Evolutionary conservation across 1,140 invertebrate genomes (phyloP).

Genomic region (Achatina immaculata): DNA sequence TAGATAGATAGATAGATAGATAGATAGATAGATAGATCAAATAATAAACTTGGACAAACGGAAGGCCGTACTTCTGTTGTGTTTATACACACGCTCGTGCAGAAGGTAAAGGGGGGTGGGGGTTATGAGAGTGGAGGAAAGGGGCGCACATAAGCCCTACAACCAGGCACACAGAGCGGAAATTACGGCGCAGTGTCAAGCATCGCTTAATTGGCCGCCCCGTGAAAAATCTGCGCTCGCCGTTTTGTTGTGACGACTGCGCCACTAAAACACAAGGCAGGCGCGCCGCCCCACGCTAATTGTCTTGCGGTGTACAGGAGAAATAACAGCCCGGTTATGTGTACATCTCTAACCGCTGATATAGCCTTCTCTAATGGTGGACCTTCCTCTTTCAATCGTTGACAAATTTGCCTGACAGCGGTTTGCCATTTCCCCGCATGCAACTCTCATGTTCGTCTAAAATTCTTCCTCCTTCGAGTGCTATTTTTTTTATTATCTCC

Average conservation of each 20-base stretch:
- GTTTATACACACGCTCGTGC: neutral
- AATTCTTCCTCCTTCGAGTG: neutral
- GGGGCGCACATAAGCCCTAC: neutral
- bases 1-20: too few species aligned
- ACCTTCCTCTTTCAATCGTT: constrained; percentile 13
- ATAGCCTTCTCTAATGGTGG: constrained; percentile 14
- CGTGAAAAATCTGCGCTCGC: neutral
- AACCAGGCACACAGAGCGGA: constrained; percentile 19
- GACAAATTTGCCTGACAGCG: constrained; percentile 18
- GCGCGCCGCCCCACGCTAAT: neutral
- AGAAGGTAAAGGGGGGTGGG: neutral
- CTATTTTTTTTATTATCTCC: constrained; percentile 9
- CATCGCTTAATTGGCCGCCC: constrained; percentile 30
- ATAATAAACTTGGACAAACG: neutral
- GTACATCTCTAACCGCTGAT: constrained; percentile 8
- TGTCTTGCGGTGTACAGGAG: constrained; percentile 23
- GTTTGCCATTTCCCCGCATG: constrained; percentile 28
- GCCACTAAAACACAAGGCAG: constrained; percentile 9
- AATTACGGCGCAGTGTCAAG: constrained; percentile 24
- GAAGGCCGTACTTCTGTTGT: too few species aligned
- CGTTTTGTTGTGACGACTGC: constrained; percentile 22
- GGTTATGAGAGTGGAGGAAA: neutral
- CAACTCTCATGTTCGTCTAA: constrained; percentile 18
- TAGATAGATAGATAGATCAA: too few species aligned
- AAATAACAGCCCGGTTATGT: constrained; percentile 22